Base-by-base conservation (phyloP, 2,888 invertebrate genomes). In the Spicauda simplicius region DNA sequence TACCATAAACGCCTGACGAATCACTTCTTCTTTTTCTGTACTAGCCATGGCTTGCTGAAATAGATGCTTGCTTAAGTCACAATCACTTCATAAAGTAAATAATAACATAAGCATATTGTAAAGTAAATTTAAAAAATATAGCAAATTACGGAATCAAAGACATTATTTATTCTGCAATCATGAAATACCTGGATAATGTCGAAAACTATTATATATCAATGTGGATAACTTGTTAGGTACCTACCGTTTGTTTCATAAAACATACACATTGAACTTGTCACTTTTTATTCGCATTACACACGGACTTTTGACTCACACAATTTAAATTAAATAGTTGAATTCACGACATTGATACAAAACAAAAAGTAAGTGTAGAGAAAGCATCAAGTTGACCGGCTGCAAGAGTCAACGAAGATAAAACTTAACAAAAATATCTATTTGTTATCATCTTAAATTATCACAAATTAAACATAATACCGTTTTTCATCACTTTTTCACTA, bases 1-100 rank as follows among this genome's bases (percentile, higher is more conserved):
- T 74, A 96, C 95, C 97, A 97, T 97, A 80, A 95, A 95, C 59
- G 96, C 96, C 86, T 97, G 95, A 78, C 96, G 95, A 75, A 97
- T 93, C 74, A 96, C 94, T 77, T 96, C 96, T 74, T 95, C 94
- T 73, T 93, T 93, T 77, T 95, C 94, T 81, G 94, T 94, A 73
- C 93, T 92, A 74, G 92, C 91, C 93, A 93, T 93, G 55, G 16
- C 63, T 67, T n/a, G 37, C 66, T 67, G 50, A 56, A 55, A 64
- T 41, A 1, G 10, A 41, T 8, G 3, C 33, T 33, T 10, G 3
- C 33, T 33, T 33, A 33, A 33, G 6, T 33, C 33, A 3, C 33
- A 6, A 6, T 33, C 33, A 10, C 0, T 33, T 25, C 2, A 25
- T 25, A 25, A 2, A 25, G 5, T n/a, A n/a, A n/a, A n/a, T n/a